Evolutionary conservation across 2,888 invertebrate genomes (phyloP).

Genomic region (Xestia c-nigrum): DNA sequence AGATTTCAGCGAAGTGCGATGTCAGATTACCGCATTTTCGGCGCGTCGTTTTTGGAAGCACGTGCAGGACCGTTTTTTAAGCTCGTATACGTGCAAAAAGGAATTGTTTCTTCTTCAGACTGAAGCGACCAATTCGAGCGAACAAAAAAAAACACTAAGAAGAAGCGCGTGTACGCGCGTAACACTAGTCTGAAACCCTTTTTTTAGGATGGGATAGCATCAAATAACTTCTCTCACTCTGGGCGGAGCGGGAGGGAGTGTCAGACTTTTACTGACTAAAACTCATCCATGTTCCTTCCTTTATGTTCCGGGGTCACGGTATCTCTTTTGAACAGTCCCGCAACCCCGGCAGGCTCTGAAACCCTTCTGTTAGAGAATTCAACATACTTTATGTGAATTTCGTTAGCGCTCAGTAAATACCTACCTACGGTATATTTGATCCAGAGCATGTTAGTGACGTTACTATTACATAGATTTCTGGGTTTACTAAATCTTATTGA

Average conservation of each 20-base stretch:
- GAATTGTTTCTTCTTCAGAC: background rate
- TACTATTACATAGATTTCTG: background rate
- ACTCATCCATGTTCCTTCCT: too few relatives aligned
- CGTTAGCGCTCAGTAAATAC: background rate
- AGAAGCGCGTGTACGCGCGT: background rate
- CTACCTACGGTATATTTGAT: background rate
- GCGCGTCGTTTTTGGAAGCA: background rate
- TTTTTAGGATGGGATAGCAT: too few relatives aligned
- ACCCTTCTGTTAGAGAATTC: background rate
- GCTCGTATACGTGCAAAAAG: background rate
- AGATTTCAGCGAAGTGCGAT: too few relatives aligned
- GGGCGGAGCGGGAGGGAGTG: too few relatives aligned
- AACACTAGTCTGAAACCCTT: background rate
- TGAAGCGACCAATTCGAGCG: background rate
- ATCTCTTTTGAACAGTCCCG: too few relatives aligned
- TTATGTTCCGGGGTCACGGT: too few relatives aligned
- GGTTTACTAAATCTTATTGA: constrained; percentile 17
- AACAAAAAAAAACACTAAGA: too few relatives aligned
- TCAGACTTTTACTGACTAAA: too few relatives aligned
- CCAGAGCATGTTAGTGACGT: background rate
- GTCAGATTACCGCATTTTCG: too few relatives aligned
- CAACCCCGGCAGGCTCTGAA: too few relatives aligned
- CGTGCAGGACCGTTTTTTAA: background rate
- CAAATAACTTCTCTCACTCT: too few relatives aligned
- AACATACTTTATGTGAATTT: background rate